Base-by-base conservation (phyloP, 2,888 invertebrate genomes). In the Malachius bipustulatus region DNA sequence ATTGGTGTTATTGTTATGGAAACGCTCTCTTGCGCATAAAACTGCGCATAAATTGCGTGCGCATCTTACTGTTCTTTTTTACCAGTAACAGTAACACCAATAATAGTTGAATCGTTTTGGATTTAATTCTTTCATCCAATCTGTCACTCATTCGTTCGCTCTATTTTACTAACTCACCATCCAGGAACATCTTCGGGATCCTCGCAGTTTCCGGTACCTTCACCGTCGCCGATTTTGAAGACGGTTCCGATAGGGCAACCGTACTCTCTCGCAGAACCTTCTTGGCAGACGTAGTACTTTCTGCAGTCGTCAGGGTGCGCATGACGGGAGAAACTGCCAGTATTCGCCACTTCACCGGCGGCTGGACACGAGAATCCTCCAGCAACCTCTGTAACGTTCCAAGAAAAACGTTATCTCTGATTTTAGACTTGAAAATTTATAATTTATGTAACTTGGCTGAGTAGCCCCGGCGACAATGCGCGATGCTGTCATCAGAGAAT, bases 191-290 rank as follows among this genome's bases (percentile, higher is more conserved):
- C 88, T 69, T 89, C 89, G 47, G 91, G 91, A 60, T 90, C 90
- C 66, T 88, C 85, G 65, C 91, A 93, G 71, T 87, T 87, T 48
- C 90, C 89, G 50, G 82, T 80, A 55, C 88, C 90, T 51, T 90
- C 89, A 55, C 79, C 67, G 56, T 85, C 85, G 40, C 89, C 89
- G 64, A 90, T 89, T 65, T 89, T 88, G 80, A 90, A 93, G 34
- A 91, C 91, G 37, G 90, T 90, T 37, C 91, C 91, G 59, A 93
- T 87, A 55, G 90, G 90, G 70, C 91, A 93, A 46, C 91, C 91
- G 64, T 91, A 91, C 64, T 91, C 90, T 48, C 91, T 77, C 45
- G 91, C 85, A 39, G 78, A 80, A 48, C 85, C 84, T 63, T 90
- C 90, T 45, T 90, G 64, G 60, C 91, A 93, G 65, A 91, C 89